Base-by-base conservation (phyloP, 2,113 vertebrate genomes). In the Hydropotes inermis region DNA sequence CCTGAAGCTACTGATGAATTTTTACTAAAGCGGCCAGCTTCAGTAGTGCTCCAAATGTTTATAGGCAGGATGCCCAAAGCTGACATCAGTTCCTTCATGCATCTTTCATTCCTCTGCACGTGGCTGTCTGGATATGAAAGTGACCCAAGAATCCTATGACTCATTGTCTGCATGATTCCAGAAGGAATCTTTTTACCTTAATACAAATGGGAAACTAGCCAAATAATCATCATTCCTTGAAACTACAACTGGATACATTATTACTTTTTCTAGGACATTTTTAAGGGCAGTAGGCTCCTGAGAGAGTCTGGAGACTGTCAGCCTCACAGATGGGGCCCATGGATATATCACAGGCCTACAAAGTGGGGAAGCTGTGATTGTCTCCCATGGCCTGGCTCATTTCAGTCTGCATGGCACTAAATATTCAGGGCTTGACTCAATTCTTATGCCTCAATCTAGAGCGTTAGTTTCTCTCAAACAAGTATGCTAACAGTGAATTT, bases 21-120 rank as follows among this genome's bases (percentile, higher is more conserved):
- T 81, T n/a, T 52, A 81, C 61, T 82, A 2, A 61, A 76, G 60
- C 25, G 55, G 52, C n/a, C 50, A 58, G 54, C 61, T 30, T 61
- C 27, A 36, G 61, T 0, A 14, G 33, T 1, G 5, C n/a, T 67
- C n/a, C 12, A n/a, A 17, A 21, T 1, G 50, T 30, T 36, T 52
- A 30, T 82, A 1, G 21, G 52, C 16, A 64, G 43, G 43, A 33
- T n/a, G 13, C 25, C 57, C 50, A 33, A 13, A 58, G 6, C 43
- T 15, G n/a, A 33, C 1, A 10, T 2, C 4, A 9, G 33, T 6
- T 19, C 14, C 85, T 23, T 52, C 13, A 16, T 1, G 1, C 12
- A 14, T 7, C 60, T 43, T 47, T 58, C 70, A 33, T 3, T 19
- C 89, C 70, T 9, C 86, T 30, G 5, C 36, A 36, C 30, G 4